Evolutionary conservation across 2,797 vertebrate genomes (phyloP).

Genomic region (Glyptemys insculpta): DNA sequence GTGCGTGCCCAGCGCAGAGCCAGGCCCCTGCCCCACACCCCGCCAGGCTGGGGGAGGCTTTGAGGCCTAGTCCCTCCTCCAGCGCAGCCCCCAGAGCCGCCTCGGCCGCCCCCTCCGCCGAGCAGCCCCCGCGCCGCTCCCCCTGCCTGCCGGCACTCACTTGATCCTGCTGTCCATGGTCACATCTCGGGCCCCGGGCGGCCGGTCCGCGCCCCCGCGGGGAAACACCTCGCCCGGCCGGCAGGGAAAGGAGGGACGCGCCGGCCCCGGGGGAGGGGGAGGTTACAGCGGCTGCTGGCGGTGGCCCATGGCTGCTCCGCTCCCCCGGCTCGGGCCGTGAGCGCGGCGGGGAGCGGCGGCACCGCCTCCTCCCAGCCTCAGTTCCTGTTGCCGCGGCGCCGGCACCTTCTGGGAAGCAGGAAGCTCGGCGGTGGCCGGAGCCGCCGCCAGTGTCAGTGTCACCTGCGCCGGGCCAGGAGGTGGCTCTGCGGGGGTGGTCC

Average conservation of each 20-base stretch:
- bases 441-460: conserved; percentile 15
- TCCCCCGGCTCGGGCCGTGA: conserved; percentile 61
- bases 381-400: conserved; percentile 69
- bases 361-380: conserved; percentile 56
- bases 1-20: no score
- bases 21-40: not conserved
- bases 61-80: conserved; percentile 61
- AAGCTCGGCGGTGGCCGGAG: conserved; percentile 48
- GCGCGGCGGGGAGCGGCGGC: conserved; percentile 49
- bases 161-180: conserved; percentile 95
- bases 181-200: conserved; percentile 83
- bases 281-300: not conserved
- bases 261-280: not conserved
- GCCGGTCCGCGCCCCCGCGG: conserved; percentile 8
- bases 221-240: not conserved
- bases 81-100: not conserved
- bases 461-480: conserved; percentile 21
- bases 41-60: conserved; percentile 20
- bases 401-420: conserved; percentile 72
- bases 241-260: not conserved
- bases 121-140: not conserved
- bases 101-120: not conserved
- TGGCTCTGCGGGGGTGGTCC: not conserved
- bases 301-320: conserved; percentile 55
- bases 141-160: conserved; percentile 81